Evolutionary conservation across 92 coral and sea anemone genomes (phyloP).

Genomic region (Palythoa heliodiscus): DNA sequence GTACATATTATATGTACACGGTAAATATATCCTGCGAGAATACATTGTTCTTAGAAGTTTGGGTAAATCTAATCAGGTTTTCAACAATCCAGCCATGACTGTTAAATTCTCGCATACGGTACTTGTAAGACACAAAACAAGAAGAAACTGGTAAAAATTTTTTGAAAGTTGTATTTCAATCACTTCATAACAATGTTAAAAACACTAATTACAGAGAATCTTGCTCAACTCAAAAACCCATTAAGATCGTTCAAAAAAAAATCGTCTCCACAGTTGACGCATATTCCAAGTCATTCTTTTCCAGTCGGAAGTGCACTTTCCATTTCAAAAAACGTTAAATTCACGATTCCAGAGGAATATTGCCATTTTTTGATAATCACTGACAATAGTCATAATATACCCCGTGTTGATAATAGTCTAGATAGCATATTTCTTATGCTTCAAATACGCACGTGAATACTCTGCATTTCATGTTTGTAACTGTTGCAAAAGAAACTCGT

Average conservation of each 20-base stretch:
- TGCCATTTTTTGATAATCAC: background rate
- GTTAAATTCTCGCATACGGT: background rate
- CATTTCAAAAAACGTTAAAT: background rate
- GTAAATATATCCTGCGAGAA: too few species aligned
- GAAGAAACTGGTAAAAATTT: background rate
- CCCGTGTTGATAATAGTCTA: conserved; percentile 11
- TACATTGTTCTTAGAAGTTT: too few species aligned
- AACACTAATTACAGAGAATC: background rate
- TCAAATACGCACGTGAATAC: background rate
- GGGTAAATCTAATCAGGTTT: too few species aligned
- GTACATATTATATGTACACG: too few species aligned
- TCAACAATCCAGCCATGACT: too few species aligned
- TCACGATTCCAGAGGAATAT: background rate
- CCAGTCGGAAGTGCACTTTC: background rate
- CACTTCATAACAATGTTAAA: background rate
- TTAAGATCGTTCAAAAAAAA: background rate
- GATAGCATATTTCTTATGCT: background rate
- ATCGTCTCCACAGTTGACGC: background rate
- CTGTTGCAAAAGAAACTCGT: background rate
- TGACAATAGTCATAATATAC: background rate
- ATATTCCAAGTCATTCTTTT: background rate
- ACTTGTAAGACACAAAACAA: background rate
- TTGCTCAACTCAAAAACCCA: background rate
- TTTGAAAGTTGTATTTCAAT: conserved; percentile 5
- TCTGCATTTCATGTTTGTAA: background rate